Base-by-base conservation (phyloP, 2,888 invertebrate genomes). In the Drosophila aldrichi region DNA sequence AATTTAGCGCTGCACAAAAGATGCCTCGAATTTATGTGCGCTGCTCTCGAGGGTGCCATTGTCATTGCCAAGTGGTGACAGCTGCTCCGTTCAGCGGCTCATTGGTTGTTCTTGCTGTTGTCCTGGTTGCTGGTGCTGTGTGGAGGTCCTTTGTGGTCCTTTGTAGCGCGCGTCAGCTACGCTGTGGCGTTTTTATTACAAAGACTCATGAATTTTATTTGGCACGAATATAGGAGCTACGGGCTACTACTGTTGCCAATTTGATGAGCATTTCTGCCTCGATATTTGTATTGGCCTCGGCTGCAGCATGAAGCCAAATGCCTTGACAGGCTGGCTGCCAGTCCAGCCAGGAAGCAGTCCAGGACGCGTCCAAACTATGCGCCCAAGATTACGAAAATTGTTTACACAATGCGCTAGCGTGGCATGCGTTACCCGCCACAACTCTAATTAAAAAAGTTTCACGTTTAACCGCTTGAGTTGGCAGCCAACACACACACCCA, bases 391-490 rank as follows among this genome's bases (percentile, higher is more conserved):
- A 86, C 81, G 68, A 77, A 81, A 87, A 83, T 80, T 82, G 82
- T 77, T 77, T 70, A 79, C 81, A 84, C 78, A 87, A 77, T 78
- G 78, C 81, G 83, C 60, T 56, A 70, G 69, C 63, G 64, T 73
- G 55, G 58, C 63, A 59, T 52, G 49, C 62, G 74, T 66, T 83
- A 82, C 68, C 83, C 88, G 63, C 75, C 86, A 74, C 88, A 88
- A 82, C 83, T 86, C 88, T 86, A 88, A 86, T 86, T 86, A 86
- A 88, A 86, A 86, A 86, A 86, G 78, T 86, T 86, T 86, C 82
- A 86, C 83, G 84, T 82, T 86, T 86, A 86, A 83, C 88, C 86
- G 88, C 86, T 86, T 82, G 76, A 83, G 70, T 88, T 74, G 65
- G 86, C 72, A 74, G 25, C 61, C 75, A 54, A 48, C 67, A 58